Evolutionary conservation across 23 tunicate genomes (phyloP).

Genomic region (Trididemnum clinides): DNA sequence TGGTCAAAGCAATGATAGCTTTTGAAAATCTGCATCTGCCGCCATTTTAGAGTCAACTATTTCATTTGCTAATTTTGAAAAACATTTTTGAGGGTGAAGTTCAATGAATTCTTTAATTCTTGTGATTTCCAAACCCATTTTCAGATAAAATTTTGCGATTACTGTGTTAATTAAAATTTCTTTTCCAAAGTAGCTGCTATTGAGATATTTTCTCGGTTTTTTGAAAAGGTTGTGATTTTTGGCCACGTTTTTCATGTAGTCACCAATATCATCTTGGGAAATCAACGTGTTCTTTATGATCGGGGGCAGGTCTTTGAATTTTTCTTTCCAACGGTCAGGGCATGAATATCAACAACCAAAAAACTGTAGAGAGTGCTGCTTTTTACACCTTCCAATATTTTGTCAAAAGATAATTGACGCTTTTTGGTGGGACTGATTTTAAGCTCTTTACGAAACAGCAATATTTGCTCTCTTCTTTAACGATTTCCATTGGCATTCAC

Average conservation of each 20-base stretch:
- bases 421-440: not conserved
- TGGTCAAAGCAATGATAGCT: not conserved
- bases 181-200: not conserved
- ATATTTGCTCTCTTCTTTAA: not conserved
- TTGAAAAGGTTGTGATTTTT: not conserved
- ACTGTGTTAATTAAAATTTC: not conserved
- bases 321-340: no score
- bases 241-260: not conserved
- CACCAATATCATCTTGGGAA: no score
- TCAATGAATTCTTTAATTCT: not conserved
- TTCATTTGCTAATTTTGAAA: not conserved
- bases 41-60: not conserved
- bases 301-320: no score
- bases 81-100: not conserved
- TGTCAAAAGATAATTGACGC: not conserved
- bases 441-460: not conserved
- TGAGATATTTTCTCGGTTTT: not conserved
- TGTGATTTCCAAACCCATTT: not conserved
- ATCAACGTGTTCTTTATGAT: no score
- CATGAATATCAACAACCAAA: not conserved
- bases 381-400: not conserved
- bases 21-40: not conserved
- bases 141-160: not conserved
- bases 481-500: not conserved
- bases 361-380: not conserved